Evolutionary conservation across 2,113 vertebrate species (phyloP).

Genomic region (Tetrax tetrax): DNA sequence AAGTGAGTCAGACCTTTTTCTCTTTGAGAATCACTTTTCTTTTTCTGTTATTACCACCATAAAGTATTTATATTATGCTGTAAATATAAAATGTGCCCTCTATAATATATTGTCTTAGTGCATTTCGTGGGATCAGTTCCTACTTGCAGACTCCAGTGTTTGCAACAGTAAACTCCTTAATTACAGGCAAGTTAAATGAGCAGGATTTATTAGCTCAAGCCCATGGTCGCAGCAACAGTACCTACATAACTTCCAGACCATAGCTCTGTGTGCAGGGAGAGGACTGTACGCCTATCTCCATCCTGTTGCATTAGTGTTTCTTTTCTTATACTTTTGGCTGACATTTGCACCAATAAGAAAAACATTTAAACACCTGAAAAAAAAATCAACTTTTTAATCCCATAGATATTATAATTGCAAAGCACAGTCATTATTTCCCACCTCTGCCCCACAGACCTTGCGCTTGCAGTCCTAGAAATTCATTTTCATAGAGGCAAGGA

Average conservation of each 20-base stretch:
- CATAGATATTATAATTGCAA: neutral
- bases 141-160: neutral
- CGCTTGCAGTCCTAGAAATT: neutral
- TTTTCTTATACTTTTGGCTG: neutral
- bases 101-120: neutral
- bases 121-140: neutral
- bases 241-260: neutral
- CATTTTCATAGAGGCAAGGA: neutral
- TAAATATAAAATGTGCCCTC: constrained; percentile 50
- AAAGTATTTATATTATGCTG: constrained; percentile 49
- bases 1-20: neutral
- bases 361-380: neutral
- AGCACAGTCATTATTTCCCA: neutral
- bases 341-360: neutral
- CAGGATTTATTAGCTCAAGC: neutral
- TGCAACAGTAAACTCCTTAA: constrained; percentile 27
- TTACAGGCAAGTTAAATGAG: constrained; percentile 6
- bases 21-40: constrained; percentile 30
- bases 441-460: neutral
- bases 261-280: neutral
- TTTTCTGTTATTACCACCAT: constrained; percentile 43
- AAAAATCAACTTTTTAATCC: neutral
- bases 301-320: neutral
- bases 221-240: neutral
- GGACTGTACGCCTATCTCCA: neutral